Base-by-base conservation (phyloP, 1,140 invertebrate genomes). In the Lepidotrigona ventralis region DNA sequence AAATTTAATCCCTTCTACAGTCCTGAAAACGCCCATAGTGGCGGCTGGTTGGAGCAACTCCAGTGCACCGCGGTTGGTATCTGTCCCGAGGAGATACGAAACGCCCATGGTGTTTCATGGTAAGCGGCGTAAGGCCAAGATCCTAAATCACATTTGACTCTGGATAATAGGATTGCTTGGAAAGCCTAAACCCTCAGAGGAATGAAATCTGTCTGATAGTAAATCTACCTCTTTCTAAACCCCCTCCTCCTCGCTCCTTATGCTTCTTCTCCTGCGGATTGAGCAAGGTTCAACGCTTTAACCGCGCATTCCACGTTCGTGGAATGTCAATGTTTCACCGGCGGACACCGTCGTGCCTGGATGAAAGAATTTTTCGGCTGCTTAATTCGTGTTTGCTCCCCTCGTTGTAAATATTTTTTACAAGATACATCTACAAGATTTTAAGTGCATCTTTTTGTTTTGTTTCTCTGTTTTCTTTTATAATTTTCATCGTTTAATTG, bases 141-240 rank as follows among this genome's bases (percentile, higher is more conserved):
- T 92, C 91, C 90, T 93, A 93, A 93, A 93, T 93, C 92, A 93
- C 91, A 89, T 93, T 93, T 93, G 92, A 92, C 92, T 92, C 80
- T 87, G 84, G 88, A n/a, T 92, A 91, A 92, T 91, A 90, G 90
- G 90, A 91, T 90, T 90, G 89, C 89, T 88, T 46, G 89, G 88
- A 91, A 90, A 90, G 85, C 88, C 89, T 85, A 86, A 89, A 88
- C 85, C 88, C 82, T 81, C 72, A 33, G 74, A 89, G 88, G 85
- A 90, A 86, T 87, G 83, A 91, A 91, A 90, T 90, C 86, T 81
- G 68, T 86, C 86, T 85, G 87, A 91, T 91, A 91, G 88, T 91
- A 90, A 91, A 91, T 91, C 86, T 91, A 87, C 85, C 89, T 85
- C 82, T 80, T 85, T 79, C 81, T 73, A 69, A 75, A 66, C 64